phyloP scores from a whole-genome alignment of 2,113 vertebrate species.

The Coptodon bakossiorum region DNA sequence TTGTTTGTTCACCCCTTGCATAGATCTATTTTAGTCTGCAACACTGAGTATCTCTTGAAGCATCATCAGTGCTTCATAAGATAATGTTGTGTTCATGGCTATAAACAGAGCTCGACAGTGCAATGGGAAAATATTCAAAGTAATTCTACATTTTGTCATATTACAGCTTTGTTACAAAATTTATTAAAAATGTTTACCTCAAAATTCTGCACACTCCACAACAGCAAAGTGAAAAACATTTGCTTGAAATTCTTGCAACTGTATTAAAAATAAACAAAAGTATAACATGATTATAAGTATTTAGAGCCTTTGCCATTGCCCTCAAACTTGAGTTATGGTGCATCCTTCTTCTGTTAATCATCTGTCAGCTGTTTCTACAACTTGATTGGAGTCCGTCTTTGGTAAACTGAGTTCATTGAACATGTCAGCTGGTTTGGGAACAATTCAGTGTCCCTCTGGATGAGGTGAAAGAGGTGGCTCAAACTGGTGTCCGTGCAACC shows the following conservation, averaged over 20 bases:
- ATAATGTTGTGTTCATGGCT: not conserved
- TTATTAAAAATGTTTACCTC: not conserved
- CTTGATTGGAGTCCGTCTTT: not conserved
- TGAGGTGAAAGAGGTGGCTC: not conserved
- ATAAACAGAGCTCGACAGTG: not conserved
- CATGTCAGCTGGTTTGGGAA: not conserved
- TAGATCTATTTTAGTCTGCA: not conserved
- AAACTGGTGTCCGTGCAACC: not conserved
- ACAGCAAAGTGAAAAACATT: not conserved
- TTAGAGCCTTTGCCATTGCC: not conserved
- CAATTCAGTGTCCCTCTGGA: not conserved
- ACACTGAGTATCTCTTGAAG: not conserved
- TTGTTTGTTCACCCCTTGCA: not conserved
- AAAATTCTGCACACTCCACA: not conserved
- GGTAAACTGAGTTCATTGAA: not conserved
- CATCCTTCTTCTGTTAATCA: not conserved
- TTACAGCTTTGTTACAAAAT: not conserved
- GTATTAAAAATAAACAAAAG: not conserved
- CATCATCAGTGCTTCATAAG: not conserved
- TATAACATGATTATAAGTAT: not conserved
- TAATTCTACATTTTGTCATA: not conserved
- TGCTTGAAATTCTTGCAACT: not conserved
- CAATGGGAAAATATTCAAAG: not conserved
- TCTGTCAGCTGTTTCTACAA: not conserved
- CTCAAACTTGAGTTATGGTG: not conserved